Evolutionary conservation across 2,113 vertebrate genomes (phyloP).

Genomic region (Seriola rivoliana): DNA sequence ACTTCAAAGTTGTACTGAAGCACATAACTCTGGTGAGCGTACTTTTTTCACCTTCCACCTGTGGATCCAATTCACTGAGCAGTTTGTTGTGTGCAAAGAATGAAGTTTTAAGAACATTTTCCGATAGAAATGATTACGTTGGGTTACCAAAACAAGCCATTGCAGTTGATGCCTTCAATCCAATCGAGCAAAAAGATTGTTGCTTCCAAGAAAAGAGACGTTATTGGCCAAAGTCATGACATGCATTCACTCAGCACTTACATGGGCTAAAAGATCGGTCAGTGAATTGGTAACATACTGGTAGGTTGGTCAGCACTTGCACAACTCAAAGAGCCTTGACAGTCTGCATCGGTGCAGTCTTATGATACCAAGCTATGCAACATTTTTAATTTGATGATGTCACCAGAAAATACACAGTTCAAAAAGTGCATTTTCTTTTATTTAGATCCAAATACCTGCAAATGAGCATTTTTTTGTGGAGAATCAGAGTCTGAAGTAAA

Average conservation of each 20-base stretch:
- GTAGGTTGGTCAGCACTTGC: not conserved
- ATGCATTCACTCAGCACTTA: not conserved
- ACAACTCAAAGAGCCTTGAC: not conserved
- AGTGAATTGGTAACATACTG: not conserved
- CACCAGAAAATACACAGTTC: not conserved
- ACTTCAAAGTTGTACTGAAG: not conserved
- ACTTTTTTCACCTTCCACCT: not conserved
- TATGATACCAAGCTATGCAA: too few species aligned
- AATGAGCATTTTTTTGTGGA: not conserved
- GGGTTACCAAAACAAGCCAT: conserved; percentile 14
- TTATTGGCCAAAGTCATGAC: not conserved
- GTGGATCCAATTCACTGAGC: not conserved
- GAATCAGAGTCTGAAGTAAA: not conserved
- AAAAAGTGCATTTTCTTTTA: not conserved
- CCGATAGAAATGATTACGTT: not conserved
- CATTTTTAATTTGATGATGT: not conserved
- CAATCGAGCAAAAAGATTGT: conserved; percentile 20
- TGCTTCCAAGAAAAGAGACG: not conserved
- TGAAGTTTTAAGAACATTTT: not conserved
- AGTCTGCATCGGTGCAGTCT: not conserved
- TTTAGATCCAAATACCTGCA: not conserved
- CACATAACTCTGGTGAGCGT: not conserved
- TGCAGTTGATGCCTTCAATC: conserved; percentile 16
- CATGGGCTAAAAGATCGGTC: not conserved
- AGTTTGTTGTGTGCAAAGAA: not conserved